Evolutionary conservation across 2,113 vertebrate species (phyloP).

Genomic region (Silurus glanis): DNA sequence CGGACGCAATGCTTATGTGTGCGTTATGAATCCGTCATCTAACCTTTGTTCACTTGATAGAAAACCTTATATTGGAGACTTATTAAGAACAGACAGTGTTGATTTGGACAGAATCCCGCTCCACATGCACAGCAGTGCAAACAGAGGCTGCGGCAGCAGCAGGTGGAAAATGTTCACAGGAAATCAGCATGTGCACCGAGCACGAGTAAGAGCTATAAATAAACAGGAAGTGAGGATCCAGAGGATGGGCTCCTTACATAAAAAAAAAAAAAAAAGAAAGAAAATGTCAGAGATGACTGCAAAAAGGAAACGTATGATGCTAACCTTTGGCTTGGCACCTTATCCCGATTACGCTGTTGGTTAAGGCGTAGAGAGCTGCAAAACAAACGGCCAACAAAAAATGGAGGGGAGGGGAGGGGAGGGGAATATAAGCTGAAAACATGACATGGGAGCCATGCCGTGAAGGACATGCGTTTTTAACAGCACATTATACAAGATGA

Average conservation of each 20-base stretch:
- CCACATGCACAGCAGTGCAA: conserved; percentile 9
- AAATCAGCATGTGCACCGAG: conserved; percentile 37
- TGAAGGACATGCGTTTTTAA: conserved; percentile 67
- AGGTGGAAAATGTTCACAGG: conserved; percentile 54
- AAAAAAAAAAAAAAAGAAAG: conserved; percentile 49
- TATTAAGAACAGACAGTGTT: conserved; percentile 1
- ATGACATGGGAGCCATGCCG: conserved; percentile 73
- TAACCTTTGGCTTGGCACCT: conserved; percentile 98
- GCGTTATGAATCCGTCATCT: background rate
- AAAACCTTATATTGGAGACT: background rate
- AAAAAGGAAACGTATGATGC: conserved; percentile 84
- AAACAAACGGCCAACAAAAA: conserved; percentile 97
- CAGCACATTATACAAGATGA: conserved; percentile 19
- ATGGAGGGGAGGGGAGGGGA: background rate
- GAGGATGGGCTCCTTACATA: conserved; percentile 70
- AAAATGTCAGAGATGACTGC: conserved; percentile 80
- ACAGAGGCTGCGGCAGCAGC: conserved; percentile 33
- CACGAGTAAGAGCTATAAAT: conserved; percentile 62
- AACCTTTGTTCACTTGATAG: background rate
- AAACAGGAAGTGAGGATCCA: conserved; percentile 66
- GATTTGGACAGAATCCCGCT: conserved; percentile 20
- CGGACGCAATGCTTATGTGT: background rate
- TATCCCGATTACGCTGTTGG: conserved; percentile 96
- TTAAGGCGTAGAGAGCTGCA: conserved; percentile 99
- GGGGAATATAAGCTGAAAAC: conserved; percentile 75